A percentile compares a stretch with the other conserved stretches of the same genome.
These are phyloP conservation scores for Adrianichthys oophorus DNA, from an alignment of 2,797 vertebrate species.

Conservation along the genomic window DNA sequence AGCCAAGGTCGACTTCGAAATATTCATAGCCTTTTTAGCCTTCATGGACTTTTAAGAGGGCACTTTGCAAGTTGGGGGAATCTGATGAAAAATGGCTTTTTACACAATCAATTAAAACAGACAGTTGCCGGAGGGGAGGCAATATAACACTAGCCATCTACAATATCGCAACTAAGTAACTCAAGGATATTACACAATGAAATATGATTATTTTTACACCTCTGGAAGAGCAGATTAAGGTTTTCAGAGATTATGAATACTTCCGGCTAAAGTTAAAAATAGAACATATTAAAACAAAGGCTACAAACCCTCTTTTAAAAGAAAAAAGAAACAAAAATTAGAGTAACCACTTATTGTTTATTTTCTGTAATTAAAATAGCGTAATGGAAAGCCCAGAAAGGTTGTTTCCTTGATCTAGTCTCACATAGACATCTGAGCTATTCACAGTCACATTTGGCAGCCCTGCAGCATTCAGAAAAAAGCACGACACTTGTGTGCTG, in stretches of 20 bases:
- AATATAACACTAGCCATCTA: constrained; percentile 62
- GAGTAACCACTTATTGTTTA: constrained; percentile 65
- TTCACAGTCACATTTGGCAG: constrained; percentile 76
- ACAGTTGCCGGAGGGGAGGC: constrained; percentile 56
- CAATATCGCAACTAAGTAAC: constrained; percentile 57
- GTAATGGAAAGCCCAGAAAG: constrained; percentile 64
- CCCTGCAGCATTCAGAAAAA: constrained; percentile 64
- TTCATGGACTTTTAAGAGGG: constrained; percentile 63
- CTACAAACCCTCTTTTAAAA: constrained; percentile 32
- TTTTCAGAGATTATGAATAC: constrained; percentile 13
- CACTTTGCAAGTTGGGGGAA: constrained; percentile 66
- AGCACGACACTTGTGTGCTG: constrained; percentile 72
- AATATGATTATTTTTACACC: constrained; percentile 47
- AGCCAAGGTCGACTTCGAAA: constrained; percentile 72
- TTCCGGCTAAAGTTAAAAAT: not conserved
- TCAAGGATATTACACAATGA: constrained; percentile 58
- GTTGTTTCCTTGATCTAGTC: constrained; percentile 71
- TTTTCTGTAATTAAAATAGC: constrained; percentile 72
- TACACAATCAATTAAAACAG: constrained; percentile 71
- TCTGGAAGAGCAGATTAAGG: constrained; percentile 32
- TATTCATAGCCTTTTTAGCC: constrained; percentile 74
- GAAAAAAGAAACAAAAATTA: constrained; percentile 62
- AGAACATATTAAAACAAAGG: constrained; percentile 7
- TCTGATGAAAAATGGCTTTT: constrained; percentile 65
- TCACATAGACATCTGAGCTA: constrained; percentile 70